Evolutionary conservation across 1,140 invertebrate species (phyloP).

Genomic region (Papilio glaucus): DNA sequence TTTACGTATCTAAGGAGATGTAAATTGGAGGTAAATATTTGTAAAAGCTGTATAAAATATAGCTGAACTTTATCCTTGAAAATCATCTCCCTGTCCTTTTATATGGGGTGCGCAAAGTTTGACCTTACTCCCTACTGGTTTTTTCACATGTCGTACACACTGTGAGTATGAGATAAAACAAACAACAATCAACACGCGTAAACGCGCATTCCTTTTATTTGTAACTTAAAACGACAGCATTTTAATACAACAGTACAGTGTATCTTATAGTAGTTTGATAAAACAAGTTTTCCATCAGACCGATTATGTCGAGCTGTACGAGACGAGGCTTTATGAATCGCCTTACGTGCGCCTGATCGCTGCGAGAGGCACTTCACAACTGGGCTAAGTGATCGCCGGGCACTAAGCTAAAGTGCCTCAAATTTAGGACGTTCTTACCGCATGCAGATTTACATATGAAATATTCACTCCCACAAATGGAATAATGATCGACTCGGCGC

Average conservation of each 20-base stretch:
- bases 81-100: no score
- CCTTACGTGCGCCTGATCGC: not conserved
- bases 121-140: no score
- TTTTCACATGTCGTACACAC: no score
- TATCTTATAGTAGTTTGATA: not conserved
- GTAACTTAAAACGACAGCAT: no score
- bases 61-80: no score
- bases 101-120: no score
- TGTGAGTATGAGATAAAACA: no score
- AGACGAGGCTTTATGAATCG: not conserved
- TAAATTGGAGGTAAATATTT: no score
- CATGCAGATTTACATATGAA: not conserved
- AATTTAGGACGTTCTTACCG: not conserved
- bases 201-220: no score
- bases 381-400: conserved; percentile 1
- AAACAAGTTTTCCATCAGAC: not conserved
- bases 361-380: not conserved
- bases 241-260: not conserved
- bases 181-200: no score
- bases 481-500: not conserved
- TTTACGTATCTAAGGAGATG: no score
- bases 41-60: no score
- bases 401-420: not conserved
- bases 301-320: not conserved
- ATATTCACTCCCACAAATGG: not conserved